These are phyloP conservation scores for Ophioninae sp. DNA, from an alignment of 2,888 invertebrate genomes.

Conservation along the genomic window DNA sequence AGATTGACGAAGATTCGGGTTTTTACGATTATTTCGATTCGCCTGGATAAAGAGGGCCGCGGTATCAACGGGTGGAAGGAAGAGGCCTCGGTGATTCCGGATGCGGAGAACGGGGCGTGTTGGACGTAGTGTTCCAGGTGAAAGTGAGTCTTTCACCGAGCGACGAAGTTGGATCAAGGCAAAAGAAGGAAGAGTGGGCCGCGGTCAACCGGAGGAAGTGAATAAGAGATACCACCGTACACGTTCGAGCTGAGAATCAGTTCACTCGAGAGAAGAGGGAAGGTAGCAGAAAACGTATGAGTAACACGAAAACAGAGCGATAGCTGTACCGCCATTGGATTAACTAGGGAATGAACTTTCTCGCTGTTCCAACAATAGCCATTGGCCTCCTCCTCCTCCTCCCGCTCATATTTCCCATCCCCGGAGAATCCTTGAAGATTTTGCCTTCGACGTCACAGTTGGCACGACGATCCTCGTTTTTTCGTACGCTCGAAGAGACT, in stretches of 20 bases:
- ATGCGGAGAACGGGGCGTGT: constrained; percentile 57
- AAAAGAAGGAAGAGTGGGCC: constrained; percentile 48
- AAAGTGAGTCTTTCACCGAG: constrained; percentile 60
- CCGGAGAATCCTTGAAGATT: constrained; percentile 43
- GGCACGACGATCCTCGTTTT: constrained; percentile 30
- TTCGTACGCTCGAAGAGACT: constrained; percentile 11
- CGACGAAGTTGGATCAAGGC: constrained; percentile 47
- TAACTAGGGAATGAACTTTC: constrained; percentile 43
- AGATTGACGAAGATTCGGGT: neutral
- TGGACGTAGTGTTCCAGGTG: constrained; percentile 45
- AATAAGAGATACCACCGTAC: constrained; percentile 31
- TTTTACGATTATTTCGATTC: neutral
- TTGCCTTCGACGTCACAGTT: constrained; percentile 47
- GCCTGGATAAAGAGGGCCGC: constrained; percentile 28
- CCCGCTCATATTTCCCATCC: no score
- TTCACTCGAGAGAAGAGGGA: constrained; percentile 9
- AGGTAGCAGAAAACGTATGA: constrained; percentile 46
- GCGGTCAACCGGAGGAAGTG: constrained; percentile 40
- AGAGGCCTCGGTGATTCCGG: constrained; percentile 53
- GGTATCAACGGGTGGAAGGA: constrained; percentile 33
- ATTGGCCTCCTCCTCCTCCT: no score
- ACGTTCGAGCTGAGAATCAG: constrained; percentile 18
- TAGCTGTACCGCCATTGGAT: neutral
- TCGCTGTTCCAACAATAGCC: constrained; percentile 32
- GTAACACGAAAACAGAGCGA: constrained; percentile 42